A percentile compares a stretch with the other conserved stretches of the same genome.
Evolutionary conservation across 2,113 vertebrate genomes (phyloP).

Genomic region (Catharus bicknelli): DNA sequence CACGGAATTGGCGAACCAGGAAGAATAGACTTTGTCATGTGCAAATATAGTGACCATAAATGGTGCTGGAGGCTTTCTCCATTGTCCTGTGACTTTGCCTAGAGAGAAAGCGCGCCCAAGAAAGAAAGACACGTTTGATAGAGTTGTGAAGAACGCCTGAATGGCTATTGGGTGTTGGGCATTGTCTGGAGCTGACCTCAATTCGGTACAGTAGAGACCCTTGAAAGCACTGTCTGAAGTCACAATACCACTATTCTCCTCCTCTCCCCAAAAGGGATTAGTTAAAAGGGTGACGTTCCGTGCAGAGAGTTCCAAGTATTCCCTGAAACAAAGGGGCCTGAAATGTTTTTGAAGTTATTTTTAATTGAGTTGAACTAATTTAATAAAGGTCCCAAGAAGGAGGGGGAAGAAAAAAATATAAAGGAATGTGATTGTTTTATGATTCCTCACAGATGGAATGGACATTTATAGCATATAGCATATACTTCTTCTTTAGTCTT

Average conservation of each 20-base stretch:
- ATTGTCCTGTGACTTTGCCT: conserved; percentile 90
- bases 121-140: conserved; percentile 96
- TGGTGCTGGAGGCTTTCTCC: conserved; percentile 81
- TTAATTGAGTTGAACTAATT: conserved; percentile 89
- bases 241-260: conserved; percentile 97
- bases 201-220: conserved; percentile 99
- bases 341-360: conserved; percentile 88
- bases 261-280: conserved; percentile 94
- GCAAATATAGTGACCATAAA: conserved; percentile 83
- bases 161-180: conserved; percentile 93
- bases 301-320: conserved; percentile 97
- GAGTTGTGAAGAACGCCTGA: conserved; percentile 94
- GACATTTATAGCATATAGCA: conserved; percentile 79
- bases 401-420: conserved; percentile 61
- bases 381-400: conserved; percentile 82
- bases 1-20: conserved; percentile 68
- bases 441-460: conserved; percentile 82
- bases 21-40: conserved; percentile 85
- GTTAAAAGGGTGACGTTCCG: conserved; percentile 90
- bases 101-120: conserved; percentile 85
- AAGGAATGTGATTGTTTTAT: conserved; percentile 87
- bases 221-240: conserved; percentile 92
- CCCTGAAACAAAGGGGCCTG: conserved; percentile 82
- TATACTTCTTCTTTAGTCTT: conserved; percentile 78
- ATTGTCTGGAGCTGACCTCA: conserved; percentile 97